Evolutionary conservation across 2,888 invertebrate species (phyloP).

Genomic region (Oegoconia quadripuncta): DNA sequence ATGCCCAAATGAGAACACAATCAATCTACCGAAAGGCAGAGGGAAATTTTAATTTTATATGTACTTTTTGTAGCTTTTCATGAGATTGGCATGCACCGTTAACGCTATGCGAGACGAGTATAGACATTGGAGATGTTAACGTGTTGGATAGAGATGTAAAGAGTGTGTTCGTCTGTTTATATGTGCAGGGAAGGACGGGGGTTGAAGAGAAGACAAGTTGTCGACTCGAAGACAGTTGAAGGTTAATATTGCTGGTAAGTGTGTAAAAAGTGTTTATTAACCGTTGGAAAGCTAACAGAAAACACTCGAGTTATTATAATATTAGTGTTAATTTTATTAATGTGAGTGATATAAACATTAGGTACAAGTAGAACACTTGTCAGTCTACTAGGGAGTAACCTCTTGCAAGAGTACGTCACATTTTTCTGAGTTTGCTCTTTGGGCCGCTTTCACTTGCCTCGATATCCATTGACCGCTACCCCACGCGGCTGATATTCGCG

Average conservation of each 20-base stretch:
- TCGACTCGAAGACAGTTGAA: constrained; percentile 5
- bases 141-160: constrained; percentile 47
- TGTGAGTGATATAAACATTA: too few species aligned
- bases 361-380: too few species aligned
- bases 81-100: constrained; percentile 72
- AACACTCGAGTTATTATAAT: too few species aligned
- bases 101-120: constrained; percentile 58
- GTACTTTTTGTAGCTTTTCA: constrained; percentile 63
- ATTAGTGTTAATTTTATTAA: too few species aligned
- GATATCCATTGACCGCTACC: too few species aligned
- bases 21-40: constrained; percentile 5
- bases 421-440: too few species aligned
- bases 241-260: constrained; percentile 33
- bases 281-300: not conserved
- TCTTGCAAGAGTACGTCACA: too few species aligned
- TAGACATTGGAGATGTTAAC: constrained; percentile 34
- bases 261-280: not conserved
- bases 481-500: too few species aligned
- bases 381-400: too few species aligned
- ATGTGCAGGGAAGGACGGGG: constrained; percentile 71
- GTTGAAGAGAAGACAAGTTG: constrained; percentile 29
- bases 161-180: constrained; percentile 78
- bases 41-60: constrained; percentile 15
- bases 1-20: constrained; percentile 9
- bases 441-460: too few species aligned